phyloP scores from a whole-genome alignment of 2,797 vertebrate genomes.

The Esox masquinongy region DNA sequence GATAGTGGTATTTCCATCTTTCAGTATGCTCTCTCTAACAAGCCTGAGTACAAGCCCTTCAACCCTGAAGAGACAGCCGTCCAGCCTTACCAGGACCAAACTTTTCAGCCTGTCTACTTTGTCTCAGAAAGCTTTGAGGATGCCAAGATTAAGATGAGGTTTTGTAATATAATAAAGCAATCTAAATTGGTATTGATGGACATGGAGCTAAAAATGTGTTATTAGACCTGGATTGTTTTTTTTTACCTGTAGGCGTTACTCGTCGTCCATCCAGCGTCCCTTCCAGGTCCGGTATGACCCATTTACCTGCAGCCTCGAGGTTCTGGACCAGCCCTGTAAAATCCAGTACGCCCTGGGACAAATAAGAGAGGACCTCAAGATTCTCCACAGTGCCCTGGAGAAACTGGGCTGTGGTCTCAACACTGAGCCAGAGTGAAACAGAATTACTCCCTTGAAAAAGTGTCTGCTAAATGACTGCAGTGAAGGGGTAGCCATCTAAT shows the following conservation, averaged over 20 bases:
- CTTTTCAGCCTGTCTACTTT: slow-evolving; percentile 84
- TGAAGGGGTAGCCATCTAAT: neutral
- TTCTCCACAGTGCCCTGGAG: slow-evolving; percentile 75
- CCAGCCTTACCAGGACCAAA: slow-evolving; percentile 82
- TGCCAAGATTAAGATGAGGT: slow-evolving; percentile 80
- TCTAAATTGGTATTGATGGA: neutral
- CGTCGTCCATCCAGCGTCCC: slow-evolving; percentile 74
- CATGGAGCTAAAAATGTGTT: neutral
- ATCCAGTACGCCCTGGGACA: slow-evolving; percentile 72
- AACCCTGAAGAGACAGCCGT: slow-evolving; percentile 77
- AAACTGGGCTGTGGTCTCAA: slow-evolving; percentile 61
- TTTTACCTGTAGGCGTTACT: slow-evolving; percentile 71
- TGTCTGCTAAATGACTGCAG: too few relatives aligned
- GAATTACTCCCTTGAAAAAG: neutral
- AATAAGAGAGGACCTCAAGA: slow-evolving; percentile 78
- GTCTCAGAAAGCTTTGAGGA: slow-evolving; percentile 86
- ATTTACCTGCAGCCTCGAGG: slow-evolving; percentile 77
- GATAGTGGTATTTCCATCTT: neutral
- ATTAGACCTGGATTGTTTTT: neutral
- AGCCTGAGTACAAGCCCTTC: slow-evolving; percentile 81
- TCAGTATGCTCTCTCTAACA: slow-evolving; percentile 81
- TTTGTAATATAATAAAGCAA: neutral
- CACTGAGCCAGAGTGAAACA: neutral
- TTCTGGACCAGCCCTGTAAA: slow-evolving; percentile 75
- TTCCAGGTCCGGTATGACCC: slow-evolving; percentile 78